These are phyloP conservation scores for Amblyjoppa fuscipennis DNA, from an alignment of 2,888 invertebrate genomes.

Conservation along the genomic window DNA sequence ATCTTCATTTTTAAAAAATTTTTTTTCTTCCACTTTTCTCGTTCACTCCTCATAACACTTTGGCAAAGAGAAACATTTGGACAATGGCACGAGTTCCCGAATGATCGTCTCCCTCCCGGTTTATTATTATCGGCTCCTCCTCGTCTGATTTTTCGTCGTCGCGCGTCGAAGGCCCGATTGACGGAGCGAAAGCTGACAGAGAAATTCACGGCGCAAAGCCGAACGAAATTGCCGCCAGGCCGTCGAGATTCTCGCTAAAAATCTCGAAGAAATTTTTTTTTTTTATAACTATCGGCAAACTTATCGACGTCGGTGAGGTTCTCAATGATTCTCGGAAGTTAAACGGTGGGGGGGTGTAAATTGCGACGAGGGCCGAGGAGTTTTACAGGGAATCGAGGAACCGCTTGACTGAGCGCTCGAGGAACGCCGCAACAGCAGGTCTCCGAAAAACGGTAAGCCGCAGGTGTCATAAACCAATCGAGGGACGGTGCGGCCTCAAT, in stretches of 20 bases:
- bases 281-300: constrained; percentile 16
- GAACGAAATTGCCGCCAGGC: constrained; percentile 22
- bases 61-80: constrained; percentile 58
- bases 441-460: constrained; percentile 58
- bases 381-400: constrained; percentile 10
- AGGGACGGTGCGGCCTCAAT: constrained; percentile 50
- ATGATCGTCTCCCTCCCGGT: constrained; percentile 36
- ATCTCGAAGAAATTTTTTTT: constrained; percentile 14
- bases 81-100: constrained; percentile 53
- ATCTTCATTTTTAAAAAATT: too few species aligned
- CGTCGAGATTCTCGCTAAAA: constrained; percentile 41
- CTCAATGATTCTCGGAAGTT: constrained; percentile 51
- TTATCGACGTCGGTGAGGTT: constrained; percentile 49
- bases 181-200: constrained; percentile 17
- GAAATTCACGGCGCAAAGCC: neutral
- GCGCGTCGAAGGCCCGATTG: neutral
- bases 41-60: constrained; percentile 13
- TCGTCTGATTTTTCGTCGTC: constrained; percentile 17
- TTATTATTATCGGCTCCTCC: constrained; percentile 55
- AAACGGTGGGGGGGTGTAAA: constrained; percentile 9
- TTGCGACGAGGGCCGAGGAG: constrained; percentile 21
- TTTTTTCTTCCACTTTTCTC: neutral
- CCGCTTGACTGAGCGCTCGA: constrained; percentile 32
- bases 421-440: constrained; percentile 54
- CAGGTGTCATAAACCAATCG: constrained; percentile 68